phyloP scores from a whole-genome alignment of 2,888 invertebrate species.

The Chloroclystis v-ata region DNA sequence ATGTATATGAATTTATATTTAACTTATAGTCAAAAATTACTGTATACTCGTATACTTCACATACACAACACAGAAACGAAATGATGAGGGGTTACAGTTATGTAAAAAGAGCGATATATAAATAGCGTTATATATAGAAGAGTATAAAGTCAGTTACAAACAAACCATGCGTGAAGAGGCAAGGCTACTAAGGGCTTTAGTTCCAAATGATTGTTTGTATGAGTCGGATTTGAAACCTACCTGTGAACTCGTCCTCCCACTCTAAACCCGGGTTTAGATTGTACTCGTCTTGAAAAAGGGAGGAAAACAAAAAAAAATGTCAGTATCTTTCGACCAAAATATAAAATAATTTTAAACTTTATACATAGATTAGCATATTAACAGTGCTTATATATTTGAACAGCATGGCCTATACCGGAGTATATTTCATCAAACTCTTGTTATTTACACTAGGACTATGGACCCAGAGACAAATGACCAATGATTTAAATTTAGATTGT shows the following conservation, averaged over 20 bases:
- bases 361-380: conserved; percentile 70
- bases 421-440: conserved; percentile 40
- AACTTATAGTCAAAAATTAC: conserved; percentile 3
- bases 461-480: conserved; percentile 6
- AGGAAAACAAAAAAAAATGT: conserved; percentile 77
- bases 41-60: conserved; percentile 15
- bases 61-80: conserved; percentile 24
- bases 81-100: conserved; percentile 28
- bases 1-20: too few relatives aligned
- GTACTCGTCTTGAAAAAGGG: conserved; percentile 97
- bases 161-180: conserved; percentile 73
- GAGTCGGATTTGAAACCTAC: conserved; percentile 87
- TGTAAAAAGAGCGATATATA: conserved; percentile 31
- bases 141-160: conserved; percentile 50
- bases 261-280: conserved; percentile 99
- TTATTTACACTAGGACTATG: conserved; percentile 21
- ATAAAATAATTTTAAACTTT: conserved; percentile 47
- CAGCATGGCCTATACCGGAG: conserved; percentile 59
- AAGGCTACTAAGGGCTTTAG: conserved; percentile 72
- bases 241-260: conserved; percentile 99
- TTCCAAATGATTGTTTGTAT: conserved; percentile 63
- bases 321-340: conserved; percentile 74
- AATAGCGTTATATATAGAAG: conserved; percentile 32
- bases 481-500: conserved; percentile 27
- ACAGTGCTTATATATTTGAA: conserved; percentile 67